These are phyloP conservation scores for Drosophila anomelani DNA, from an alignment of 2,888 invertebrate species.

Conservation along the genomic window DNA sequence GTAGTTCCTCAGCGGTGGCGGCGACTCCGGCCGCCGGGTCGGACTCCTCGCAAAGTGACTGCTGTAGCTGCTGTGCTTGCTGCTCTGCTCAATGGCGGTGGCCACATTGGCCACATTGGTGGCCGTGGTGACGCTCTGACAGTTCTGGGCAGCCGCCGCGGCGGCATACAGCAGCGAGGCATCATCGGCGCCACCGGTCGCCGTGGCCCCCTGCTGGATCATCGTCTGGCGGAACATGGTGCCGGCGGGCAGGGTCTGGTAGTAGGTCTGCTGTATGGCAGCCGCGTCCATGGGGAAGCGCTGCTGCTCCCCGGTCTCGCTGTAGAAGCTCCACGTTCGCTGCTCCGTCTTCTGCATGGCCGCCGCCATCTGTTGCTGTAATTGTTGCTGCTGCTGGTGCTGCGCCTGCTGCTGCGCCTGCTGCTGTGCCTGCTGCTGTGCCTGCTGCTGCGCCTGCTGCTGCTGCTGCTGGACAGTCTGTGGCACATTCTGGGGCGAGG, in stretches of 20 bases:
- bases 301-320: conserved; percentile 81
- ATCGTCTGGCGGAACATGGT: conserved; percentile 84
- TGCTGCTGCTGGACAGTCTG: conserved; percentile 67
- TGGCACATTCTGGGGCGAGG: conserved; percentile 79
- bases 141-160: conserved; percentile 78
- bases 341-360: conserved; percentile 83
- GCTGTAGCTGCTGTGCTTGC: conserved; percentile 80
- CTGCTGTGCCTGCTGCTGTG: conserved; percentile 56
- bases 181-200: conserved; percentile 69
- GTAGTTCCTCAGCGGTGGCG: conserved; percentile 89
- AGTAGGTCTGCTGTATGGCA: conserved; percentile 81
- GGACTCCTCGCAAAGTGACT: conserved; percentile 85
- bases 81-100: conserved; percentile 77
- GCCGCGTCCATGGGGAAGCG: conserved; percentile 79
- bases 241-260: conserved; percentile 83
- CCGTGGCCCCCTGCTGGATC: conserved; percentile 78
- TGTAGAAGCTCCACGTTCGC: conserved; percentile 84
- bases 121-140: conserved; percentile 79
- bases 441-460: conserved; percentile 64
- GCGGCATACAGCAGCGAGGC: conserved; percentile 82
- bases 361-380: conserved; percentile 65
- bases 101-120: conserved; percentile 48
- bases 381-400: conserved; percentile 54
- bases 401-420: conserved; percentile 63
- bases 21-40: conserved; percentile 88